Evolutionary conservation across 2,888 invertebrate species (phyloP), one percentile per base, ranked within the genome.

Genomic region (Meandrusa payeni): DNA sequence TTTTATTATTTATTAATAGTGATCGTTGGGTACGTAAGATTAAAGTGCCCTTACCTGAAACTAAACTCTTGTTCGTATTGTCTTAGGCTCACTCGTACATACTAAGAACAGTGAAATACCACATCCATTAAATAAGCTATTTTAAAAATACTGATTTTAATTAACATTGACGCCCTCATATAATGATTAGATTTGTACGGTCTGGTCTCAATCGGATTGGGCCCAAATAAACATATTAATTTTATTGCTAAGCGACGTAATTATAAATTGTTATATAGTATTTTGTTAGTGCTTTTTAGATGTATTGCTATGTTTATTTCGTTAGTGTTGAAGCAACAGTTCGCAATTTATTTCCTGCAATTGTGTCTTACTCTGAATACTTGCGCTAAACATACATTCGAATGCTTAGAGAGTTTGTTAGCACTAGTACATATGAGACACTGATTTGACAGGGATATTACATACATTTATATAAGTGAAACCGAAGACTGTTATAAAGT

Each of bases 401-500:
- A 62, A 71, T 64, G 73, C 69, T 75, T 73, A 52, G 65, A 74
- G 76, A 71, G 57, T 69, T 70, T 64, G 63, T 72, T 70, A 75
- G 73, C 67, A 74, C 78, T 85, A 83, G 83, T 85, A 86, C 85
- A 86, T 83, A 83, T 64, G 62, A 70, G 64, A 80, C 80, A 75
- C 75, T 77, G 73, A 76, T 71, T 72, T 71, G 69, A 85, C 85
- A 87, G 86, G 86, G 87, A 76, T 76, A 53, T 56, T 33, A 61
- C 57, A 73, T 75, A 77, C 74, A 69, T 75, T 72, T 73, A 71
- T 78, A 68, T 86, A 85, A 87, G 85, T 73, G 73, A 74, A 85
- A 79, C 74, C 71, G 78, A 87, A 87, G 87, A 87, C 87, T 87
- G 87, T 76, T 74, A 57, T 69, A 78, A 81, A 76, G 69, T 75